These are phyloP conservation scores for Artibeus jamaicensis DNA, from an alignment of 2,797 vertebrate species.

Conservation along the genomic window DNA sequence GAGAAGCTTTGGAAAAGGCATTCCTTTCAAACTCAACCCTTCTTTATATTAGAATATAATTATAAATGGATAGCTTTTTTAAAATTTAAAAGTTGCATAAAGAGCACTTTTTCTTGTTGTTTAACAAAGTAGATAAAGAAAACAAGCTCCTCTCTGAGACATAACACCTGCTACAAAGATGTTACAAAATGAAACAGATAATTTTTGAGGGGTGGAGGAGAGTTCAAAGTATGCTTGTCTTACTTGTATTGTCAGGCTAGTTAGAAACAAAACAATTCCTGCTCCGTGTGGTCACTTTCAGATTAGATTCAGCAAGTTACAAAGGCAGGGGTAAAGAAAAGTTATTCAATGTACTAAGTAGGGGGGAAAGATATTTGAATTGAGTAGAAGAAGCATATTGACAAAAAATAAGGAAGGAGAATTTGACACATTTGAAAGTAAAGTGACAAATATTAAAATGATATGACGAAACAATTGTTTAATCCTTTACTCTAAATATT, in stretches of 20 bases:
- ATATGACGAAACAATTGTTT: neutral
- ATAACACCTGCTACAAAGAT: neutral
- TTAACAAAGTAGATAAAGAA: neutral
- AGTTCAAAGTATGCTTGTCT: neutral
- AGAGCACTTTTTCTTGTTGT: neutral
- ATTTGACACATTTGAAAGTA: neutral
- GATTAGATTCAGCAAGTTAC: conserved; percentile 3
- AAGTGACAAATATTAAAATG: neutral
- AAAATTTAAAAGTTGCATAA: neutral
- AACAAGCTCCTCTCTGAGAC: neutral
- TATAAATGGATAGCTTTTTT: conserved; percentile 36
- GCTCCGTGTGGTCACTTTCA: neutral
- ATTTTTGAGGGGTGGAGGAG: rapidly evolving
- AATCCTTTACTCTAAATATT: neutral
- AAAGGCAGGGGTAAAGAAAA: neutral
- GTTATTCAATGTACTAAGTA: neutral
- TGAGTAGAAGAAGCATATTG: neutral
- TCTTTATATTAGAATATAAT: conserved; percentile 18
- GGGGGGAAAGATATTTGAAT: neutral
- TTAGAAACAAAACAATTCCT: conserved; percentile 7
- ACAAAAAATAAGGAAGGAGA: neutral
- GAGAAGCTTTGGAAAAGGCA: neutral
- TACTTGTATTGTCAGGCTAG: neutral
- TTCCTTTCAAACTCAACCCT: neutral
- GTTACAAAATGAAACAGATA: neutral